Base-by-base conservation (phyloP, 2,797 vertebrate genomes). In the Ateles fusciceps region DNA sequence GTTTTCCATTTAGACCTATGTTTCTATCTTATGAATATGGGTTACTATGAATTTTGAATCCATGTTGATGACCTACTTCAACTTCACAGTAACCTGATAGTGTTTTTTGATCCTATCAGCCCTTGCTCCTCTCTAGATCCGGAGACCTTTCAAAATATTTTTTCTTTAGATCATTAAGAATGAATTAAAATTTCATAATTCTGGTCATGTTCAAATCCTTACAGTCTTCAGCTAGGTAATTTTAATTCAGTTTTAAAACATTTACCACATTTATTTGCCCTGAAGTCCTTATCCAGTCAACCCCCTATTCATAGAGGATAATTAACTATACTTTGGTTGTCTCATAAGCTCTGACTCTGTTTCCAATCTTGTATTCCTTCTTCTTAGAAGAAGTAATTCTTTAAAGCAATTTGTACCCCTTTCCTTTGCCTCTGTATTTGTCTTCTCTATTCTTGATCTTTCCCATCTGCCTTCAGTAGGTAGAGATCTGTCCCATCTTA, bases 231-330 rank as follows among this genome's bases (percentile, higher is more conserved):
- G 11, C 68, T 91, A 68, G 22, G 15, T 94, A 26, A 52, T 88
- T 95, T 94, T 64, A 86, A 42, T 95, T 91, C 39, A 81, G 26
- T 46, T 80, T 93, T 64, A 21, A 30, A 96, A 88, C 22, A 88
- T 89, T 80, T 86, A 33, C 7, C 19, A 30, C 5, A 57, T 42
- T 85, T 28, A 1, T 75, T 81, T 74, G 3, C 68, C 28, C 4
- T 94, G 10, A 86, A 3, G 44, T 50, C 50, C 55, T 57, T 2
- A 26, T 72, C 79, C 6, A 39, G 33, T 68, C 42, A 59, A 36
- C n/a, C 39, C 9, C 24, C 21, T 52, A 7, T 79, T 96, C 74
- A 36, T 15, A 93, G 55, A 90, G 30, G 84, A 24, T 94, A 95
- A 39, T 50, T 92, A n/a, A 68, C n/a, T 64, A 2, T 79, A 5